A percentile compares a stretch with the other conserved stretches of the same genome.
These are phyloP conservation scores for Nothocercus julius DNA, from an alignment of 2,113 vertebrate genomes.

Conservation along the genomic window DNA sequence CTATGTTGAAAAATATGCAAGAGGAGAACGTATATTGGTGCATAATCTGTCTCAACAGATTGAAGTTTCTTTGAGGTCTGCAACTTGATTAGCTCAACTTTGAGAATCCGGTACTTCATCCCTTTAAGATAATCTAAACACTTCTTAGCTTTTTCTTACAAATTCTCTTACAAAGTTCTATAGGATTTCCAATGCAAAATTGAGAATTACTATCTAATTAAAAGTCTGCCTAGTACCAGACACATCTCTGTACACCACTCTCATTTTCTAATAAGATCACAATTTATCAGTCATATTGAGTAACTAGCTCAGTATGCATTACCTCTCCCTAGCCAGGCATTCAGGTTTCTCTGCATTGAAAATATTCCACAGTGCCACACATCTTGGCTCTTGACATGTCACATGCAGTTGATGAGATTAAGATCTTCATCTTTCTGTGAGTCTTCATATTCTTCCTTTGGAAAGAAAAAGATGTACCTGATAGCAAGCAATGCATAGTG, in stretches of 20 bases:
- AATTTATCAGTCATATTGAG: background rate
- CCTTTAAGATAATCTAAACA: background rate
- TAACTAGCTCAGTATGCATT: background rate
- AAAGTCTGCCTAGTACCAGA: background rate
- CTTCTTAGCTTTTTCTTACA: background rate
- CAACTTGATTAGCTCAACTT: background rate
- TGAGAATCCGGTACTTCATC: background rate
- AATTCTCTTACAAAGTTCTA: background rate
- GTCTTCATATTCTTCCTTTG: background rate
- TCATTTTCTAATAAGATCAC: background rate
- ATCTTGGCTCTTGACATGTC: background rate
- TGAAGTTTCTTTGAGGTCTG: background rate
- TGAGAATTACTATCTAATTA: background rate
- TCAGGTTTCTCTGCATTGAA: background rate
- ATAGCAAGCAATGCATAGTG: background rate
- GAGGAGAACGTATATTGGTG: background rate
- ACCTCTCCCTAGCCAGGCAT: background rate
- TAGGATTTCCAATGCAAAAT: background rate
- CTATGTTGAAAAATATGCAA: background rate
- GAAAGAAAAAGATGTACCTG: background rate
- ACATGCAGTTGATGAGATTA: background rate
- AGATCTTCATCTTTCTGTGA: background rate
- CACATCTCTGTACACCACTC: background rate
- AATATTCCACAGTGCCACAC: background rate
- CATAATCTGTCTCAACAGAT: fast-evolving